Evolutionary conservation across 2,113 vertebrate species (phyloP).

Genomic region (Rissa tridactyla): DNA sequence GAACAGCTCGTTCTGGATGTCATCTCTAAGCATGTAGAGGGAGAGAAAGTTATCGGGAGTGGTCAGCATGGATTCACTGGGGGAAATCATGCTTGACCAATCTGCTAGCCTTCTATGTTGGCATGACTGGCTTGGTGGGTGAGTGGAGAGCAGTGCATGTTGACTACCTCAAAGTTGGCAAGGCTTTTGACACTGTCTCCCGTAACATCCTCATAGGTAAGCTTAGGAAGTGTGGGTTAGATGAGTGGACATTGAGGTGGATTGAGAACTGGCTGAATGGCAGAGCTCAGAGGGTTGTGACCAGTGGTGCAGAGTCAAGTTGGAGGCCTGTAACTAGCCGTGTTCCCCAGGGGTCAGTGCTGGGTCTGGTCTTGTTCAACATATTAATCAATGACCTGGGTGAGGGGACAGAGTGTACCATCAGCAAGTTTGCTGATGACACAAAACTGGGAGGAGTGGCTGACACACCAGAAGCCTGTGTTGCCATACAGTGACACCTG

Average conservation of each 20-base stretch:
- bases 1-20: background rate
- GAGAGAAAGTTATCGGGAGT: background rate
- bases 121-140: background rate
- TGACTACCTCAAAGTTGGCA: background rate
- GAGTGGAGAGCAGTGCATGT: background rate
- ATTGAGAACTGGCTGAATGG: background rate
- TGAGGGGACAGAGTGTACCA: too few species aligned
- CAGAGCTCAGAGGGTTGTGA: background rate
- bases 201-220: background rate
- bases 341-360: background rate
- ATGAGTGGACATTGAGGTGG: background rate
- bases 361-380: background rate
- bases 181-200: background rate
- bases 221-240: background rate
- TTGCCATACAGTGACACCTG: background rate
- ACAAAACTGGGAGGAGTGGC: background rate
- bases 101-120: background rate
- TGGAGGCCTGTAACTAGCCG: background rate
- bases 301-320: background rate
- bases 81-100: background rate
- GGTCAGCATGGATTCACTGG: background rate
- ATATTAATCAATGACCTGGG: too few species aligned
- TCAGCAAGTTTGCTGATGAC: too few species aligned
- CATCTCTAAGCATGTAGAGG: background rate
- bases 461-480: background rate